phyloP scores from a whole-genome alignment of 2,113 vertebrate genomes.

The Mandrillus leucophaeus region DNA sequence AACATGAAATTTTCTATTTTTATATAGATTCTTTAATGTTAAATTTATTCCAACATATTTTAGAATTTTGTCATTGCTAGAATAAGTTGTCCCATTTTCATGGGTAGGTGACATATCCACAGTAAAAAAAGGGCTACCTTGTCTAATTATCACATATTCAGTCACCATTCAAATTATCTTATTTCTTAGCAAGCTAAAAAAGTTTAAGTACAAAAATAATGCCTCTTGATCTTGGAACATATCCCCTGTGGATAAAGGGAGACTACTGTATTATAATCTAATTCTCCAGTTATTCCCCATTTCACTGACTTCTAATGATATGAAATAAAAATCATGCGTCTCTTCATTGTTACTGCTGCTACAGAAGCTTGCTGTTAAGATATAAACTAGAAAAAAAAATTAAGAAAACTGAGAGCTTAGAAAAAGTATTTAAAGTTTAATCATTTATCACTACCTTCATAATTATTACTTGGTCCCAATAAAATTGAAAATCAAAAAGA shows the following conservation, averaged over 20 bases:
- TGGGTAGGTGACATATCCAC: neutral
- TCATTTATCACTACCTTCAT: neutral
- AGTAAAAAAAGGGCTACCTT: neutral
- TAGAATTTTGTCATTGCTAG: neutral
- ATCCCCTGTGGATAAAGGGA: no score
- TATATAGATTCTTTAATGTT: neutral
- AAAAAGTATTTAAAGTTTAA: neutral
- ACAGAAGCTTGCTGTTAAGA: neutral
- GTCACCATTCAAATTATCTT: neutral
- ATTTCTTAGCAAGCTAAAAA: neutral
- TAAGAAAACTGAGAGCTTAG: neutral
- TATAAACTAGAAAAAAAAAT: neutral
- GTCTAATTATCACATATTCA: neutral
- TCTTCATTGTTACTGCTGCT: neutral
- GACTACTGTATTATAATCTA: no score
- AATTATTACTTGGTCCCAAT: neutral
- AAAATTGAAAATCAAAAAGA: neutral
- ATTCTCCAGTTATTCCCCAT: no score
- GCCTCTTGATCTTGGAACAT: neutral
- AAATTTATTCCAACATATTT: conserved; percentile 6
- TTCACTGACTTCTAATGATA: no score
- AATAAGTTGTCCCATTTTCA: neutral
- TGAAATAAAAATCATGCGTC: neutral
- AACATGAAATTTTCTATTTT: neutral
- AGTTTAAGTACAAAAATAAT: neutral